Conservation (phyloP, 2,797 vertebrate species). For the Scolopax rusticola region DNA sequence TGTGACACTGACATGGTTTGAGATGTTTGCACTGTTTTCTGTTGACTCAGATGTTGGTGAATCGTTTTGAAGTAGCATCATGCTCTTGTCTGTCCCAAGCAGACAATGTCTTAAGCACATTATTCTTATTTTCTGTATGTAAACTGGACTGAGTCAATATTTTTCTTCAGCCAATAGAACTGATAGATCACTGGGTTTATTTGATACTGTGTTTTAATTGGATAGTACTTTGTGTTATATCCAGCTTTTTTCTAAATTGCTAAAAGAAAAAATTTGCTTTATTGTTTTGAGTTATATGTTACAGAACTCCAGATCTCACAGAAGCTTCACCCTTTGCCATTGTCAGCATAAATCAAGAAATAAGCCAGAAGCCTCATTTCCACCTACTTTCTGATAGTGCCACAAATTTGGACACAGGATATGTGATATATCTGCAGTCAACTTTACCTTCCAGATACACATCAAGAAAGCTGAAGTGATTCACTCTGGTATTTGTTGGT, state of each 20-base stretch:
- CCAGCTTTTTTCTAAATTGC: neutral
- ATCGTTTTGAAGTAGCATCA: neutral
- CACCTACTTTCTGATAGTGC: neutral
- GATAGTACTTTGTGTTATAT: neutral
- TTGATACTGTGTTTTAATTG: neutral
- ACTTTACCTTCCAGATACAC: neutral
- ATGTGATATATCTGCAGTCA: neutral
- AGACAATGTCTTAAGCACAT: neutral
- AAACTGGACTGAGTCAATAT: neutral
- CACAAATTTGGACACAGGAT: neutral
- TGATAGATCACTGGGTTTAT: neutral
- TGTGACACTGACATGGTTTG: neutral
- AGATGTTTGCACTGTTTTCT: neutral
- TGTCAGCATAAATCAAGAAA: neutral
- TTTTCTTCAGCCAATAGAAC: neutral
- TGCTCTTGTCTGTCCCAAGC: neutral
- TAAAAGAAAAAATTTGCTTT: neutral
- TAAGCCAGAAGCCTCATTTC: neutral
- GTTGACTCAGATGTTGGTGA: neutral
- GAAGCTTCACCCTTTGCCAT: neutral
- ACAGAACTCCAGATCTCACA: neutral
- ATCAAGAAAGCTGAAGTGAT: neutral
- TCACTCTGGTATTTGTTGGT: neutral
- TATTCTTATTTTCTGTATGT: neutral
- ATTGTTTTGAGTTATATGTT: neutral